Conservation (phyloP, 1,140 invertebrate species). For the Neuroterus valhalla region DNA sequence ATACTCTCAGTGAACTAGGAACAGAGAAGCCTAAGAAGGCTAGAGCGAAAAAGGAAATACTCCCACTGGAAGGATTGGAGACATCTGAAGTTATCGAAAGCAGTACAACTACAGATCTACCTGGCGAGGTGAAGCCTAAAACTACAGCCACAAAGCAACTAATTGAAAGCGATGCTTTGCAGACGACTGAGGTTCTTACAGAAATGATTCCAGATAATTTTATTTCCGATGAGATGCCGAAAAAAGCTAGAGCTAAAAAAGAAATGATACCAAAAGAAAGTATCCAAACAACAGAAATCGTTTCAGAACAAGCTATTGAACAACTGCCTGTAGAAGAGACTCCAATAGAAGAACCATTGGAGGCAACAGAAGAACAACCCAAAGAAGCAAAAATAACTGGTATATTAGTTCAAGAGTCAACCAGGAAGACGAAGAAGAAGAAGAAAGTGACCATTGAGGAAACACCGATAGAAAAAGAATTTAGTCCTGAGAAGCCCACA, state of each 20-base stretch:
- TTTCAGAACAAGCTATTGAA: conserved; percentile 58
- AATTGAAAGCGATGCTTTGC: conserved; percentile 38
- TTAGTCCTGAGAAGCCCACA: conserved; percentile 68
- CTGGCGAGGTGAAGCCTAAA: conserved; percentile 47
- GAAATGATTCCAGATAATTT: conserved; percentile 58
- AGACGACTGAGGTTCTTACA: conserved; percentile 41
- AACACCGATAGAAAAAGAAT: conserved; percentile 70
- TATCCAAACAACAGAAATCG: conserved; percentile 48
- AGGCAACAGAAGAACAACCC: conserved; percentile 3
- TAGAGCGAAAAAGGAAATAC: conserved; percentile 10
- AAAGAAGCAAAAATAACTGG: conserved; percentile 68
- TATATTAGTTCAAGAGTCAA: conserved; percentile 64
- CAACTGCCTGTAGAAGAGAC: not conserved
- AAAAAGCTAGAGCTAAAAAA: conserved; percentile 60
- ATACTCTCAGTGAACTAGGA: conserved; percentile 38
- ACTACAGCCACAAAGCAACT: conserved; percentile 50
- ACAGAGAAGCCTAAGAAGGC: conserved; percentile 2
- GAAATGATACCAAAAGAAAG: conserved; percentile 54
- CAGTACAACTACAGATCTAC: conserved; percentile 56
- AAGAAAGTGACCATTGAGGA: conserved; percentile 61
- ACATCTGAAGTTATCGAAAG: too few relatives aligned
- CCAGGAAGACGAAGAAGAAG: conserved; percentile 48
- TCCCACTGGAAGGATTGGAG: too few relatives aligned
- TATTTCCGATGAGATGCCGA: conserved; percentile 59
- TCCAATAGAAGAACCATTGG: not conserved